Percentiles rank a stretch among this genome's conserved stretches.
Evolutionary conservation across 92 coral and sea anemone species (phyloP).

Genomic region (Zoanthus solanderi): DNA sequence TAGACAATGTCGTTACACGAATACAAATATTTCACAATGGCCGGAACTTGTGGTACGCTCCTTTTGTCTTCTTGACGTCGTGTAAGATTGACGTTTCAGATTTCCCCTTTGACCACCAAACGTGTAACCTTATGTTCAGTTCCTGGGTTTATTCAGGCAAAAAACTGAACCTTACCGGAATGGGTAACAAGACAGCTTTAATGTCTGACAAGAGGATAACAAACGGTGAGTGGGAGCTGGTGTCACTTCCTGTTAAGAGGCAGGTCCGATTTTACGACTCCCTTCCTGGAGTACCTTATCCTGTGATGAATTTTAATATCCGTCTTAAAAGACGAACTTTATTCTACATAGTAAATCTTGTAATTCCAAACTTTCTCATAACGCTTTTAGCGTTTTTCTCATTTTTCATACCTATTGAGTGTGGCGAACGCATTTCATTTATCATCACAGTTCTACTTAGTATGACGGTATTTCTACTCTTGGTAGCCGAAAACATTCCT

Average conservation of each 20-base stretch:
- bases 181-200: constrained; percentile 50
- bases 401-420: constrained; percentile 73
- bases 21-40: constrained; percentile 48
- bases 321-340: constrained; percentile 64
- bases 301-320: constrained; percentile 59
- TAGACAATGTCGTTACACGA: constrained; percentile 66
- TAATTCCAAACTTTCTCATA: constrained; percentile 69
- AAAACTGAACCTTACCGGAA: constrained; percentile 49
- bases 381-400: constrained; percentile 72
- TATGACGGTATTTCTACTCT: constrained; percentile 71
- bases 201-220: constrained; percentile 58
- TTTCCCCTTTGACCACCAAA: constrained; percentile 69
- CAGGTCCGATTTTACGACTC: constrained; percentile 42
- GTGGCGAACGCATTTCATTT: constrained; percentile 72
- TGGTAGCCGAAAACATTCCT: constrained; percentile 73
- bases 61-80: constrained; percentile 63
- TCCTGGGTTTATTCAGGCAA: constrained; percentile 66
- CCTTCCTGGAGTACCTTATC: constrained; percentile 56
- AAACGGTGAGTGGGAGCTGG: constrained; percentile 72
- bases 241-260: constrained; percentile 47
- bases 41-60: constrained; percentile 48
- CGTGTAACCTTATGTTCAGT: constrained; percentile 61
- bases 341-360: constrained; percentile 64
- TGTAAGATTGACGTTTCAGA: constrained; percentile 67
- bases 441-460: constrained; percentile 70